Base-by-base conservation (phyloP, 2,888 invertebrate genomes). In the Mesorhabditis belari region DNA sequence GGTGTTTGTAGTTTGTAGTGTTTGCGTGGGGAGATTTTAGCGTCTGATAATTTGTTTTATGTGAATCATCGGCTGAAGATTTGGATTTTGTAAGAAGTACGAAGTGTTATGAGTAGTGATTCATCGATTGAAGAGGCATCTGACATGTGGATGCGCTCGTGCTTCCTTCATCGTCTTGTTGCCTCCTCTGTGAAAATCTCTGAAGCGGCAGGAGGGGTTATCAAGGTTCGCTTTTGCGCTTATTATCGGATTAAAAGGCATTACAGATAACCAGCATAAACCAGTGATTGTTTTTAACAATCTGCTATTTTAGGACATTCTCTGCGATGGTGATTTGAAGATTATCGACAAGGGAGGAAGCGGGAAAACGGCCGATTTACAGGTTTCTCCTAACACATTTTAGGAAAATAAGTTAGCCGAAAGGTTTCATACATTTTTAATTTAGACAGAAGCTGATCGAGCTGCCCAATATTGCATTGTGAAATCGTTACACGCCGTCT, bases 381-480 rank as follows among this genome's bases (percentile, higher is more conserved):
- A 98, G 86, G 96, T 96, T 4, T 92, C 93, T 84, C 96, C 95
- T 5, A 96, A 96, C n/a, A n/a, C 51, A 21, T 50, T 50, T 50
- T 21, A n/a, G n/a, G n/a, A n/a, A n/a, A n/a, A n/a, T n/a, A n/a
- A n/a, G n/a, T n/a, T n/a, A n/a, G n/a, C n/a, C n/a, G n/a, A n/a
- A n/a, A n/a, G 12, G 17, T 9, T 50, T 50, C 21, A 50, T n/a
- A 21, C 21, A n/a, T n/a, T 50, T 50, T 50, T n/a, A n/a, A n/a
- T 50, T 9, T 19, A 50, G 50, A 71, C 71, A 1, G 93, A 94
- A 85, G 98, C 98, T 5, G 98, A 99, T 82, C 87, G 96, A 69
- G 89, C 90, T 27, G 94, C 93, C 0, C 95, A 98, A 83, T 86
- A 87, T 69, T 93, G 92, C 81, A 98, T 98, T 64, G 87, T 94